phyloP scores from a whole-genome alignment of 2,113 vertebrate species.

The Psephotus haematonotus region DNA sequence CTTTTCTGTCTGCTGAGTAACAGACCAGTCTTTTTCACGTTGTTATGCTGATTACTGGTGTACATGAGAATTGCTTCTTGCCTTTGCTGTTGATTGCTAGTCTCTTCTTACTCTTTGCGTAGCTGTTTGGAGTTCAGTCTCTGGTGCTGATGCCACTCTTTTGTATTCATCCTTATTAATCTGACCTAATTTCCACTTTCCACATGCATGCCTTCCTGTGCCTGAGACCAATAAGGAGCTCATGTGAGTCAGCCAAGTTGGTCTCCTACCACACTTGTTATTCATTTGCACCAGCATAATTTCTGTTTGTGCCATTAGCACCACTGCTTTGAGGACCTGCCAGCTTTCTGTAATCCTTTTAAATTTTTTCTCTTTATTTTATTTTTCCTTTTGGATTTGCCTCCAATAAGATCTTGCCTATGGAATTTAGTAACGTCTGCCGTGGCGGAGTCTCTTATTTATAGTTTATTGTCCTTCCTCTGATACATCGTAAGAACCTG shows the following conservation, averaged over 20 bases:
- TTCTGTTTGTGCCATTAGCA: neutral
- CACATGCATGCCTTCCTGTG: neutral
- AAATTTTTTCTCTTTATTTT: neutral
- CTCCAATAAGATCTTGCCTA: neutral
- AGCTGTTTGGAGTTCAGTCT: neutral
- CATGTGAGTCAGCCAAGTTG: neutral
- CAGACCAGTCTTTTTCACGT: neutral
- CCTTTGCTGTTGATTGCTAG: neutral
- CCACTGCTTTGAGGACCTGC: neutral
- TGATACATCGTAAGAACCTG: rapidly evolving
- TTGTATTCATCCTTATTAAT: neutral
- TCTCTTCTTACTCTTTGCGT: neutral
- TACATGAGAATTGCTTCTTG: neutral
- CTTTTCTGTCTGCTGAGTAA: neutral
- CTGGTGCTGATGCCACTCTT: neutral
- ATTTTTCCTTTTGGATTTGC: neutral
- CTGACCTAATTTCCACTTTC: constrained; percentile 1
- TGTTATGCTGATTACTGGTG: rapidly evolving
- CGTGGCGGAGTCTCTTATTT: neutral
- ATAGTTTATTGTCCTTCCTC: neutral
- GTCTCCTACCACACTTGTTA: neutral
- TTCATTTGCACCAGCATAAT: neutral
- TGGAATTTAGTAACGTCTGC: neutral
- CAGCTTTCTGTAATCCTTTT: neutral
- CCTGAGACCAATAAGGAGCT: neutral